These are phyloP conservation scores for Nymphalis c-album DNA, from an alignment of 2,888 invertebrate genomes.

Conservation along the genomic window DNA sequence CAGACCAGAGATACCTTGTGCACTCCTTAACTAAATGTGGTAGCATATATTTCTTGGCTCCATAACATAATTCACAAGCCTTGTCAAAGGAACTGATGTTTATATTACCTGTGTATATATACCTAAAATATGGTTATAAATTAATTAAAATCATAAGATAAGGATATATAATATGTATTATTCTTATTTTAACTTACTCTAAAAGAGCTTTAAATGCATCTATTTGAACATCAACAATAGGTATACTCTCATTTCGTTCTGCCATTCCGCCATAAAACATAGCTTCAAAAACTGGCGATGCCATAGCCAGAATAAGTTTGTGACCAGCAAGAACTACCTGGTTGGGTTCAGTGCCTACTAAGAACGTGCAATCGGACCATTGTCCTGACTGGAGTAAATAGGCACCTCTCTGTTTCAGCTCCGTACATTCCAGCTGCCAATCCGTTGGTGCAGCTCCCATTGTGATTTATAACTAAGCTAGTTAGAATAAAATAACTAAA, in stretches of 20 bases:
- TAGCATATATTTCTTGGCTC: conserved; percentile 93
- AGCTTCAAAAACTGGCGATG: conserved; percentile 93
- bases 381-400: conserved; percentile 89
- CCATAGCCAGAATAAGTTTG: conserved; percentile 91
- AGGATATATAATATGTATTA: background rate
- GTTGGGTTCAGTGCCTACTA: conserved; percentile 89
- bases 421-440: conserved; percentile 88
- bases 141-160: background rate
- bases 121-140: conserved; percentile 72
- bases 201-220: conserved; percentile 91
- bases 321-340: conserved; percentile 88
- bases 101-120: conserved; percentile 91
- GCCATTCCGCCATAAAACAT: conserved; percentile 94
- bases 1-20: conserved; percentile 91
- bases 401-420: conserved; percentile 87
- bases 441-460: conserved; percentile 83
- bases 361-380: conserved; percentile 92
- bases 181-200: conserved; percentile 77
- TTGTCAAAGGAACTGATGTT: conserved; percentile 91
- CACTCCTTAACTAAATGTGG: conserved; percentile 92
- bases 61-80: conserved; percentile 93
- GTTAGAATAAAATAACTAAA: background rate
- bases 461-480: background rate
- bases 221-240: conserved; percentile 91
- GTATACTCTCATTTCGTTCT: conserved; percentile 88